A percentile compares a stretch with the other conserved stretches of the same genome.
phyloP scores from a whole-genome alignment of 37 sponge, comb jelly and placozoan species.

The Spongia lamella region DNA sequence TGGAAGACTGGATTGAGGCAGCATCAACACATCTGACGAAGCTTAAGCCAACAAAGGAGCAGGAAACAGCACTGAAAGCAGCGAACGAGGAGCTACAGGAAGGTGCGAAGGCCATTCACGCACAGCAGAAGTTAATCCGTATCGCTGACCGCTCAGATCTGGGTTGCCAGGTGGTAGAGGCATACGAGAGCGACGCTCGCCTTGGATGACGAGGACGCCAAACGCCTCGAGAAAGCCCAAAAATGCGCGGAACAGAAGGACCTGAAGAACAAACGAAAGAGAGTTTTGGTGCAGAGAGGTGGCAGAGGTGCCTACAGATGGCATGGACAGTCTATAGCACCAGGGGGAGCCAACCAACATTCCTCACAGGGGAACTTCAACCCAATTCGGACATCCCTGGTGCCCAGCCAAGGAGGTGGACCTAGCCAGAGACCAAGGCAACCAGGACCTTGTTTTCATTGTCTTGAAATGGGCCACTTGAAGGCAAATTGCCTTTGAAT shows the following conservation, averaged over 20 bases:
- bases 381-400: too few species aligned
- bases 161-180: slow-evolving; percentile 4
- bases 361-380: too few species aligned
- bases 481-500: too few species aligned
- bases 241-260: neutral
- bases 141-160: slow-evolving; percentile 8
- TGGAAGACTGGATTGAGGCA: too few species aligned
- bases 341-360: too few species aligned
- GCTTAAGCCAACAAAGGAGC: too few species aligned
- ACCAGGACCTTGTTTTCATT: slow-evolving; percentile 6
- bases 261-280: too few species aligned
- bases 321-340: too few species aligned
- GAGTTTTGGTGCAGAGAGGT: too few species aligned
- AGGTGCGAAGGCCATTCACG: slow-evolving; percentile 1
- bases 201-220: slow-evolving; percentile 7
- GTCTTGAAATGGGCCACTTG: neutral
- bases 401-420: too few species aligned
- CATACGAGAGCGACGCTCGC: slow-evolving; percentile 15
- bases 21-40: too few species aligned
- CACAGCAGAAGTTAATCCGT: slow-evolving; percentile 1
- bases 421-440: neutral
- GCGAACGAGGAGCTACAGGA: slow-evolving; percentile 8
- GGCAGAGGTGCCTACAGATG: too few species aligned
- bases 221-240: neutral
- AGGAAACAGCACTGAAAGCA: neutral